These are phyloP conservation scores for Poecilia gillii DNA, from an alignment of 2,797 vertebrate species.

Conservation along the genomic window DNA sequence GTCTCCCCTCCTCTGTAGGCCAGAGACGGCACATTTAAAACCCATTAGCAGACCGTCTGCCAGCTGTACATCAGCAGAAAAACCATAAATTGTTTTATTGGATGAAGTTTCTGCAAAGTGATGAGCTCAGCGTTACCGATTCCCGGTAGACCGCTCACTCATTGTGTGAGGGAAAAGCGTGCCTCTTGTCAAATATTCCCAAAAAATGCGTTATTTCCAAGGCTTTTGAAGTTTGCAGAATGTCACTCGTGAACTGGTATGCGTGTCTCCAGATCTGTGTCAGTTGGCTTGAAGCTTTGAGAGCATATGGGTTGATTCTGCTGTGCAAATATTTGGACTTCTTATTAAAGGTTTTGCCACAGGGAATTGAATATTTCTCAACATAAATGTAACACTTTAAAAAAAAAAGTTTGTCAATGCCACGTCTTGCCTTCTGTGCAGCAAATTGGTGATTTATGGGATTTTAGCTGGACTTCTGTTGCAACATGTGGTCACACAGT, in stretches of 20 bases:
- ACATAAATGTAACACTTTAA: conserved; percentile 21
- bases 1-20: conserved; percentile 40
- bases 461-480: neutral
- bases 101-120: conserved; percentile 81
- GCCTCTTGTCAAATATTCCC: conserved; percentile 62
- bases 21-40: conserved; percentile 83
- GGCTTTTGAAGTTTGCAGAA: conserved; percentile 48
- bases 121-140: conserved; percentile 81
- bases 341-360: conserved; percentile 26
- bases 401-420: conserved; percentile 34
- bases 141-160: conserved; percentile 70
- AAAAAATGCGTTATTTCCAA: conserved; percentile 41
- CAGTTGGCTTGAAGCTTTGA: conserved; percentile 56
- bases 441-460: conserved; percentile 40
- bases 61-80: conserved; percentile 84
- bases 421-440: conserved; percentile 21
- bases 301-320: conserved; percentile 37
- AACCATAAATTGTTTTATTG: conserved; percentile 86
- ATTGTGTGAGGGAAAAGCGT: conserved; percentile 56
- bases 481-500: conserved; percentile 1
- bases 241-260: conserved; percentile 32
- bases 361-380: conserved; percentile 22
- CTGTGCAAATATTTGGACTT: conserved; percentile 51
- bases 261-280: conserved; percentile 62
- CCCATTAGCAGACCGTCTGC: conserved; percentile 78